Evolutionary conservation across 2,113 vertebrate genomes (phyloP).

Genomic region (Mesocricetus auratus): DNA sequence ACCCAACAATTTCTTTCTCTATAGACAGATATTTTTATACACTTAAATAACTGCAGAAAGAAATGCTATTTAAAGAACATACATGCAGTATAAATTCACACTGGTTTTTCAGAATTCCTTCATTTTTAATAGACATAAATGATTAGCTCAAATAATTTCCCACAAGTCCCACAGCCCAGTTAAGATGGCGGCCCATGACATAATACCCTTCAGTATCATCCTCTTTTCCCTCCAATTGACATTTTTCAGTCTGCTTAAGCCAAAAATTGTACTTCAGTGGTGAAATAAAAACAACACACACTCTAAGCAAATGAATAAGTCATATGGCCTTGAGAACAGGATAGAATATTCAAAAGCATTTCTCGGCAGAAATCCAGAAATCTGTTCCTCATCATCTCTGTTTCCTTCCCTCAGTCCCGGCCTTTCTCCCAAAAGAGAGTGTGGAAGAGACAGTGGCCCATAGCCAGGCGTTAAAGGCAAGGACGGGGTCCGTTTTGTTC

Average conservation of each 20-base stretch:
- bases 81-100: neutral
- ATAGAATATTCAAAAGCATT: neutral
- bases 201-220: neutral
- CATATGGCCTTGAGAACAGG: neutral
- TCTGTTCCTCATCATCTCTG: neutral
- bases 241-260: neutral
- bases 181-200: neutral
- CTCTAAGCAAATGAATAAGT: neutral
- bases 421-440: neutral
- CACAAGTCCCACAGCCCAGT: too few relatives aligned
- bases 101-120: neutral
- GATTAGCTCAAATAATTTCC: neutral
- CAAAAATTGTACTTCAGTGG: neutral
- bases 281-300: neutral
- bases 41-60: neutral
- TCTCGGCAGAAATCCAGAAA: neutral
- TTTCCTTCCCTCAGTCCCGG: neutral
- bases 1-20: neutral
- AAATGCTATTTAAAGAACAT: neutral
- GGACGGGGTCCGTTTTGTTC: neutral
- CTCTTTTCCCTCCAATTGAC: neutral
- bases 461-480: neutral
- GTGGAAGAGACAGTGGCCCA: neutral
- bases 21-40: conserved; percentile 1
- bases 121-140: neutral